Evolutionary conservation across 2,888 invertebrate genomes (phyloP).

Genomic region (Antitype chi): DNA sequence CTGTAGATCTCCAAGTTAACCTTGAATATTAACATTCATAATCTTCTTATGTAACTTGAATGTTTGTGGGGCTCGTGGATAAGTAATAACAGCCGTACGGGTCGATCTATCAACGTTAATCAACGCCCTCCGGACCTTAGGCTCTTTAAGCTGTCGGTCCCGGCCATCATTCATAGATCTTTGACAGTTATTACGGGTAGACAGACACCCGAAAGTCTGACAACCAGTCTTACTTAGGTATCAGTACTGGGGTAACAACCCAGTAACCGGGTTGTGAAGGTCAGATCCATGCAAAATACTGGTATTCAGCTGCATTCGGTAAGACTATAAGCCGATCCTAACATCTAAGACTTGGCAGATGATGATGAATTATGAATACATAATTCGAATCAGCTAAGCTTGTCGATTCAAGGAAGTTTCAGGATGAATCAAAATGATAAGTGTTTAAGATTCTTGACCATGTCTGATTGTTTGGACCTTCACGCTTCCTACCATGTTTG

Average conservation of each 20-base stretch:
- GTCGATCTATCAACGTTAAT: constrained; percentile 7
- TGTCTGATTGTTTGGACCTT: neutral
- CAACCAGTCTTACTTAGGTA: neutral
- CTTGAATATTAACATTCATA: constrained; percentile 40
- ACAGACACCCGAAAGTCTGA: neutral
- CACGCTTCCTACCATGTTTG: constrained; percentile 10
- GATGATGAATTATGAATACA: no score
- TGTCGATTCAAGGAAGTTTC: neutral
- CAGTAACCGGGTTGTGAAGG: neutral
- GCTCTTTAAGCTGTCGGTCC: neutral
- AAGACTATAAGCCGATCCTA: neutral
- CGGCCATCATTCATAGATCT: neutral
- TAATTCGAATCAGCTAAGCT: neutral
- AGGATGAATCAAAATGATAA: neutral
- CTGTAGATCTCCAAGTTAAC: constrained; percentile 4
- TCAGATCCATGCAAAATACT: neutral
- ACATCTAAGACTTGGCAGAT: neutral
- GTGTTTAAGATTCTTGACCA: neutral
- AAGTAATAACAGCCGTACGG: neutral
- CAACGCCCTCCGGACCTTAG: no score
- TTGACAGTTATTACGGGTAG: neutral
- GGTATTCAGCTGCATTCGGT: neutral
- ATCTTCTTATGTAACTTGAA: constrained; percentile 34
- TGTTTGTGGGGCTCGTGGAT: neutral
- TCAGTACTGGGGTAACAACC: no score